phyloP scores from a whole-genome alignment of 2,888 invertebrate species.

The Thymelicus sylvestris region DNA sequence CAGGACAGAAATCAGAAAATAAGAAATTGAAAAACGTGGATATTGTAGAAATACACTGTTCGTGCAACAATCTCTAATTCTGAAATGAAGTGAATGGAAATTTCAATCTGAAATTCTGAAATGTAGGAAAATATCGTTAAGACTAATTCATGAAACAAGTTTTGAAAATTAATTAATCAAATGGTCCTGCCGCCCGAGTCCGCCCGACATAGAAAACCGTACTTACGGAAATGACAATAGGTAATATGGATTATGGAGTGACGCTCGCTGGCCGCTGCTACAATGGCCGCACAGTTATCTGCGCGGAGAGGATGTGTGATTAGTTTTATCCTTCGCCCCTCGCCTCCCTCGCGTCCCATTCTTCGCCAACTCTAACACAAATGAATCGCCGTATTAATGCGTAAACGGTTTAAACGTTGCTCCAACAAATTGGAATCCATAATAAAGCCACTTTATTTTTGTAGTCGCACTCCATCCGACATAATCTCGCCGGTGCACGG shows the following conservation, averaged over 20 bases:
- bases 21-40: too few relatives aligned
- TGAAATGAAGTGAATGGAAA: too few relatives aligned
- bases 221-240: not conserved
- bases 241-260: not conserved
- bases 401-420: constrained; percentile 52
- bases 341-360: constrained; percentile 54
- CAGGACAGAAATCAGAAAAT: too few relatives aligned
- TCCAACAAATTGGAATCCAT: constrained; percentile 54
- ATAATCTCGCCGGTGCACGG: constrained; percentile 22
- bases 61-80: too few relatives aligned
- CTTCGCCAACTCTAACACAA: constrained; percentile 64
- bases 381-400: constrained; percentile 61
- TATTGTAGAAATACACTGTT: too few relatives aligned
- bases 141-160: too few relatives aligned
- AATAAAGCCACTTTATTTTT: constrained; percentile 44
- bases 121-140: too few relatives aligned
- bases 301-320: constrained; percentile 77
- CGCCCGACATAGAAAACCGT: not conserved
- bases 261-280: constrained; percentile 17
- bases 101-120: too few relatives aligned
- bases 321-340: constrained; percentile 77
- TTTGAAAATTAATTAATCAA: not conserved
- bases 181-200: not conserved
- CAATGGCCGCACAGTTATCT: constrained; percentile 45
- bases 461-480: constrained; percentile 23